Percentiles rank a stretch among this genome's conserved stretches.
These are phyloP conservation scores for Lissonota sp. DNA, from an alignment of 2,888 invertebrate genomes.

Conservation along the genomic window DNA sequence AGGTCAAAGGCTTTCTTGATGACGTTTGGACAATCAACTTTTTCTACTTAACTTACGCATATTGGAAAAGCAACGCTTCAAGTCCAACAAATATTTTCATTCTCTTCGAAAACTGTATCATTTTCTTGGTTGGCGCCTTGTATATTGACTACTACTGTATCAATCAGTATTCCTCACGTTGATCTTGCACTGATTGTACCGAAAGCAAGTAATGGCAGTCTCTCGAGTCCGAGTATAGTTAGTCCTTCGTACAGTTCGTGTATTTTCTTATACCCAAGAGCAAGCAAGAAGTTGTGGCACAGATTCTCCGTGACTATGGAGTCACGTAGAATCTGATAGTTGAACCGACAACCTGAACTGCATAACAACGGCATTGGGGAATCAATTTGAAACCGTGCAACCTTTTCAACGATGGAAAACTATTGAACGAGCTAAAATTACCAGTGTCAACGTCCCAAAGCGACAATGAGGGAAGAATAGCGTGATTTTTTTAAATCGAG, in stretches of 20 bases:
- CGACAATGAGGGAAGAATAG: too few relatives aligned
- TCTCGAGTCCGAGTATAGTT: conserved; percentile 63
- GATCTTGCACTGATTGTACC: conserved; percentile 80
- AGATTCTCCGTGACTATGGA: conserved; percentile 59
- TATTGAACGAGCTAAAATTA: not conserved
- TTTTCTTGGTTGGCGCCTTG: too few relatives aligned
- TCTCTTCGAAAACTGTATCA: too few relatives aligned
- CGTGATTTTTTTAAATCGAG: too few relatives aligned
- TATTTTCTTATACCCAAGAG: conserved; percentile 29
- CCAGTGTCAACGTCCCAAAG: too few relatives aligned
- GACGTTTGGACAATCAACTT: too few relatives aligned
- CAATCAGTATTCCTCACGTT: conserved; percentile 80
- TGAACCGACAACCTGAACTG: conserved; percentile 67
- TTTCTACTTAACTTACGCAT: too few relatives aligned
- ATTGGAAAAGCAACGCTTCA: too few relatives aligned
- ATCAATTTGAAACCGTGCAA: conserved; percentile 69
- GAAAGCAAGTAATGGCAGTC: conserved; percentile 79
- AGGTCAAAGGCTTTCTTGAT: too few relatives aligned
- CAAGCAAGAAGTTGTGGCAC: conserved; percentile 62
- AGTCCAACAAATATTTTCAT: too few relatives aligned
- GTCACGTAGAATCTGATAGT: conserved; percentile 68
- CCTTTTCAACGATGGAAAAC: conserved; percentile 22
- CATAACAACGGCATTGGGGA: conserved; percentile 66
- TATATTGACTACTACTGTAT: too few relatives aligned
- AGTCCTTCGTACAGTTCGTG: conserved; percentile 34